Evolutionary conservation across 2,113 vertebrate species (phyloP).

Genomic region (Strix uralensis): DNA sequence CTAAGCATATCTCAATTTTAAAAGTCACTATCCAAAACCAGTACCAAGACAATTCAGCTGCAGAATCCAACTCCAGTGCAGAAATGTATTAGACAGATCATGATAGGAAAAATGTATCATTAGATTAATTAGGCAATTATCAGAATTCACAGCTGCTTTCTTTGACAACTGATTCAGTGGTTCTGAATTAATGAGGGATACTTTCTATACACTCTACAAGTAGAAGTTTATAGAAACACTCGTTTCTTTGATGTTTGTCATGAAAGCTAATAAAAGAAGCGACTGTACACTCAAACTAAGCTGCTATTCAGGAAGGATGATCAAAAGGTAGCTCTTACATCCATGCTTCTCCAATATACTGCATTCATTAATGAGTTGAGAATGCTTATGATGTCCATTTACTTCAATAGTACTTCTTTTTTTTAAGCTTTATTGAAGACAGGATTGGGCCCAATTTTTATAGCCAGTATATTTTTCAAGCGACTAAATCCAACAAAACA

Average conservation of each 20-base stretch:
- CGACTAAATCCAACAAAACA: background rate
- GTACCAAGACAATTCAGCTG: slow-evolving; percentile 37
- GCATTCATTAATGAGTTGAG: background rate
- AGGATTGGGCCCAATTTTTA: background rate
- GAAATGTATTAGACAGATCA: slow-evolving; percentile 65
- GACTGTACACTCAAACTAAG: slow-evolving; percentile 5
- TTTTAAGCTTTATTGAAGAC: background rate
- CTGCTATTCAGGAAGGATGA: slow-evolving; percentile 14
- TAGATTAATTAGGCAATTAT: slow-evolving; percentile 79
- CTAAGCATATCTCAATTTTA: background rate
- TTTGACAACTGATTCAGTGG: slow-evolving; percentile 59
- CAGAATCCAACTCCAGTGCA: slow-evolving; percentile 35
- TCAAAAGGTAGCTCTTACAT: slow-evolving; percentile 30
- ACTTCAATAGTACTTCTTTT: background rate
- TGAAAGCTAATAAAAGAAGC: slow-evolving; percentile 37
- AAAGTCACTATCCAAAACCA: slow-evolving; percentile 44
- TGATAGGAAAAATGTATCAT: slow-evolving; percentile 69
- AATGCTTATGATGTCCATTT: background rate
- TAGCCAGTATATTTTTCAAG: background rate
- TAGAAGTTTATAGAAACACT: slow-evolving; percentile 57
- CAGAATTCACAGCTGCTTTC: slow-evolving; percentile 74
- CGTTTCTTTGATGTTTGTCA: slow-evolving; percentile 50
- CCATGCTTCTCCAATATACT: background rate
- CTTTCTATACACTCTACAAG: slow-evolving; percentile 55
- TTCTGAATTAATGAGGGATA: slow-evolving; percentile 58